Evolutionary conservation across 2,113 vertebrate genomes (phyloP).

Genomic region (Recurvirostra avosetta): DNA sequence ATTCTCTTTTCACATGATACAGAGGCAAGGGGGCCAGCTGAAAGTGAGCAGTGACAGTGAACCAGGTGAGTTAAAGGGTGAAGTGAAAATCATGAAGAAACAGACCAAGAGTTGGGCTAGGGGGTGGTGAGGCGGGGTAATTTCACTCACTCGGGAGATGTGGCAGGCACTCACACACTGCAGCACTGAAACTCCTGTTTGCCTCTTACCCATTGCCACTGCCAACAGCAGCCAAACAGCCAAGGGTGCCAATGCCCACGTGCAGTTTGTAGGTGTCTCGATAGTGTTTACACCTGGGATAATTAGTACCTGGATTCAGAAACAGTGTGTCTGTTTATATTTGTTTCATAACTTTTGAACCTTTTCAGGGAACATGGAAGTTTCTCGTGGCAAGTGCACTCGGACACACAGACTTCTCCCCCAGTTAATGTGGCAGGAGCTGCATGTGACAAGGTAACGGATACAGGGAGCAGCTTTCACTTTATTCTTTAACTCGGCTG

Average conservation of each 20-base stretch:
- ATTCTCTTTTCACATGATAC: not conserved
- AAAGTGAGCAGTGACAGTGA: not conserved
- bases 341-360: constrained; percentile 12
- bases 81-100: not conserved
- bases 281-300: not conserved
- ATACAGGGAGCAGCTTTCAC: not conserved
- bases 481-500: constrained; percentile 57
- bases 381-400: not conserved
- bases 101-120: not conserved
- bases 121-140: not conserved
- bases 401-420: constrained; percentile 3
- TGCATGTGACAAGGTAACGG: constrained; percentile 5
- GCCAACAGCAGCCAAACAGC: not conserved
- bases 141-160: not conserved
- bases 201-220: not conserved
- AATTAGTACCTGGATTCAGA: not conserved
- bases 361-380: not conserved
- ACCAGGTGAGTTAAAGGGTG: not conserved
- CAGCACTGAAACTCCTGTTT: not conserved
- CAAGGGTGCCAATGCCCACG: not conserved
- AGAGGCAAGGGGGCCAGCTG: not conserved
- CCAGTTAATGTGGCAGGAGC: not conserved
- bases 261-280: not conserved
- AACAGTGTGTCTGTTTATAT: not conserved
- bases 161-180: not conserved